Conservation (phyloP, 2,113 vertebrate genomes). For the Silurus asotus region DNA sequence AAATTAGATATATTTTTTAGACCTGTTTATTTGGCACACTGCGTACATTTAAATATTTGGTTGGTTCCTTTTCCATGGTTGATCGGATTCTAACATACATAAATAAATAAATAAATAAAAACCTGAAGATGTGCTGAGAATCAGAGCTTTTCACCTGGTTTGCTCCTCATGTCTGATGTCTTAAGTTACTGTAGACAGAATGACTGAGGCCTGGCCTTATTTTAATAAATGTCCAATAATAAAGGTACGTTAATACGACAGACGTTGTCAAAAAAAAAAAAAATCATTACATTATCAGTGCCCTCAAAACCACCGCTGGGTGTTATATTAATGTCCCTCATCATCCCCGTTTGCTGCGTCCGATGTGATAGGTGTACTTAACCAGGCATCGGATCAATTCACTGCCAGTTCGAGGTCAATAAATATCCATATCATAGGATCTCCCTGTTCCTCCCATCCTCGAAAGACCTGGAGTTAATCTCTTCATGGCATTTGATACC, state of each 20-base stretch:
- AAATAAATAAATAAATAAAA: too few relatives aligned
- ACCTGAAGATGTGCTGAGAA: not conserved
- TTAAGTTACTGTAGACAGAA: not conserved
- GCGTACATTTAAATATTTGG: not conserved
- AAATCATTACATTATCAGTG: too few relatives aligned
- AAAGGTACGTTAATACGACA: not conserved
- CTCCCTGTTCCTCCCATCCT: not conserved
- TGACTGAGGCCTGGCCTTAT: not conserved
- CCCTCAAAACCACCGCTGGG: not conserved
- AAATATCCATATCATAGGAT: conserved; percentile 36
- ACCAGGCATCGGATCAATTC: conserved; percentile 22
- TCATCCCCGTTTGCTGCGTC: not conserved
- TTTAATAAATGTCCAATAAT: not conserved
- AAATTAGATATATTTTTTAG: not conserved
- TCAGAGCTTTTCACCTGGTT: not conserved
- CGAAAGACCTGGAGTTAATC: conserved; percentile 15
- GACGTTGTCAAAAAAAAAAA: not conserved
- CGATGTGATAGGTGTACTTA: not conserved
- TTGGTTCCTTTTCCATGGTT: not conserved
- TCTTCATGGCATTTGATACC: conserved; percentile 21
- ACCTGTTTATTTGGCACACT: not conserved
- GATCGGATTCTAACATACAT: not conserved
- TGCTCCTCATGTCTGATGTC: not conserved
- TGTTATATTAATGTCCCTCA: not conserved
- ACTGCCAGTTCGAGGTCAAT: not conserved